These are phyloP conservation scores for Trogon melanurus DNA, from an alignment of 2,113 vertebrate species.

Conservation along the genomic window DNA sequence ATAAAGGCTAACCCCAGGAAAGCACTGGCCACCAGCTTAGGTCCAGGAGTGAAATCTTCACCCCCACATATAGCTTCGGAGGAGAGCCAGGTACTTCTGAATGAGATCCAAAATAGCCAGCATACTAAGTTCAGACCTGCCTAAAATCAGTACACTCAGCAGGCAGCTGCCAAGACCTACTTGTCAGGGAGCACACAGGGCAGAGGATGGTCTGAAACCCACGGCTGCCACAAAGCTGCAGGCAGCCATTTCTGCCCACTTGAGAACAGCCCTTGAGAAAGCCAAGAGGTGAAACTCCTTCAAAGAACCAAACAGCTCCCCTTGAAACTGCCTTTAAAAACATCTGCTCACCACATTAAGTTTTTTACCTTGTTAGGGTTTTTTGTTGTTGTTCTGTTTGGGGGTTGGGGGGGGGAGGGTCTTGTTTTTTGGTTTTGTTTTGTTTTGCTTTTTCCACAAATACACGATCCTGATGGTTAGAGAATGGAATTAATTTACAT, in stretches of 20 bases:
- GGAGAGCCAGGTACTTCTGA: not conserved
- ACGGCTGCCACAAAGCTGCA: not conserved
- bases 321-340: not conserved
- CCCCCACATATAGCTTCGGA: not conserved
- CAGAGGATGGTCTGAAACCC: not conserved
- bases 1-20: not conserved
- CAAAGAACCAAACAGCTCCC: not conserved
- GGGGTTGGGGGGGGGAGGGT: accelerated
- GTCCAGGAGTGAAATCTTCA: not conserved
- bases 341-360: not conserved
- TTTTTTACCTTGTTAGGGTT: not conserved
- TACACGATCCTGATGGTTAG: not conserved
- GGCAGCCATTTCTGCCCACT: not conserved
- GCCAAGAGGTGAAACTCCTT: not conserved
- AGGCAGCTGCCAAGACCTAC: not conserved
- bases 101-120: not conserved
- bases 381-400: not conserved
- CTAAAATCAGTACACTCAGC: not conserved
- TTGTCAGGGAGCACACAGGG: not conserved
- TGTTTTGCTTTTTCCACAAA: not conserved
- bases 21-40: not conserved
- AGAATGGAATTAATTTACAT: not conserved
- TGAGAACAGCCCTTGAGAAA: not conserved
- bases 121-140: not conserved
- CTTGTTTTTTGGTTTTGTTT: not conserved